These are phyloP conservation scores for Hofmannophila pseudospretella DNA, from an alignment of 2,888 invertebrate species.

Conservation along the genomic window DNA sequence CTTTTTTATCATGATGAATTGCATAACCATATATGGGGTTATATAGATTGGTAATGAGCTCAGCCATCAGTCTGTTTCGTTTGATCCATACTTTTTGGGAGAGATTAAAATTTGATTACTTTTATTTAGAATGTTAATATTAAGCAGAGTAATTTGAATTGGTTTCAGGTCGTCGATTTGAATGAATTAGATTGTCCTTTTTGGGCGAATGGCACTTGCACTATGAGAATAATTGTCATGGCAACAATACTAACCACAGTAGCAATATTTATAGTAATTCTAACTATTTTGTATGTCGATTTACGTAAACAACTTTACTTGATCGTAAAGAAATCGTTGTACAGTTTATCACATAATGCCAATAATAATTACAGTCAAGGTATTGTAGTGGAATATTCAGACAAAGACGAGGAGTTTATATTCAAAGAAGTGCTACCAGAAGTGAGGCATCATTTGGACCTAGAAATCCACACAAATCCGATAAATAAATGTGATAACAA, in stretches of 20 bases:
- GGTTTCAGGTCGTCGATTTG: slow-evolving; percentile 48
- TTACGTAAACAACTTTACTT: slow-evolving; percentile 11
- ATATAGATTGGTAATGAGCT: too few relatives aligned
- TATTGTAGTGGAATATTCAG: slow-evolving; percentile 43
- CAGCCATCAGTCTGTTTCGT: too few relatives aligned
- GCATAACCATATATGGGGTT: too few relatives aligned
- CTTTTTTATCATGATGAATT: too few relatives aligned
- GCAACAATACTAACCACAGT: slow-evolving; percentile 1
- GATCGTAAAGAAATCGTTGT: slow-evolving; percentile 34
- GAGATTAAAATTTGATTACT: too few relatives aligned
- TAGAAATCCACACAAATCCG: slow-evolving; percentile 34
- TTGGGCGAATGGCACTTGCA: slow-evolving; percentile 44
- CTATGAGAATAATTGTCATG: slow-evolving; percentile 31
- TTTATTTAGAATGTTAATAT: too few relatives aligned
- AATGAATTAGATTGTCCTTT: slow-evolving; percentile 39
- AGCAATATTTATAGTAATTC: slow-evolving; percentile 1
- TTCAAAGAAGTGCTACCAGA: slow-evolving; percentile 50
- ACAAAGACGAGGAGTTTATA: slow-evolving; percentile 56
- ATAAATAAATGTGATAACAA: slow-evolving; percentile 12
- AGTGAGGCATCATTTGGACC: slow-evolving; percentile 37
- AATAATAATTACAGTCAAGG: slow-evolving; percentile 20
- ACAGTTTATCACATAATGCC: slow-evolving; percentile 14
- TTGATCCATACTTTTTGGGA: too few relatives aligned
- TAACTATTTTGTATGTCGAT: slow-evolving; percentile 3
- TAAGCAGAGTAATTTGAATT: too few relatives aligned